These are phyloP conservation scores for Iselma pallidipennis DNA, from an alignment of 2,888 invertebrate species.

Conservation along the genomic window DNA sequence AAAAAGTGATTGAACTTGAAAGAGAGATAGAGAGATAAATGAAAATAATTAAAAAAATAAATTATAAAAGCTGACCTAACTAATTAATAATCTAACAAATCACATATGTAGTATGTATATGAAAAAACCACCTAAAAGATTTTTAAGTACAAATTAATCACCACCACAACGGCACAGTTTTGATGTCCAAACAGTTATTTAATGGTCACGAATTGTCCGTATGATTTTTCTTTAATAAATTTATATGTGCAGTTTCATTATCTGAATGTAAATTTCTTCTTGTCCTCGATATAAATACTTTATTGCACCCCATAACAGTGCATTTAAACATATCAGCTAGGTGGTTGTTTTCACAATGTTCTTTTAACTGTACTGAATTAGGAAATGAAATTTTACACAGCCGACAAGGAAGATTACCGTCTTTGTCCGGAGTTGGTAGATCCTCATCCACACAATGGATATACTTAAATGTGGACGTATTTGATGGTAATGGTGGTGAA, in stretches of 20 bases:
- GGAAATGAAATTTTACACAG: conserved; percentile 69
- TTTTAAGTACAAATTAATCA: conserved; percentile 46
- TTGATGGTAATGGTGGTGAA: conserved; percentile 37
- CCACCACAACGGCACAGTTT: conserved; percentile 55
- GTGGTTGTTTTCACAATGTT: conserved; percentile 74
- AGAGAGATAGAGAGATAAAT: conserved; percentile 36
- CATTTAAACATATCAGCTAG: conserved; percentile 72
- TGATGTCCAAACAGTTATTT: conserved; percentile 47
- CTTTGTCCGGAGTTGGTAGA: conserved; percentile 66
- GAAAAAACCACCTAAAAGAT: conserved; percentile 37
- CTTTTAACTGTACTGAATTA: conserved; percentile 66
- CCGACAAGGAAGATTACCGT: conserved; percentile 70
- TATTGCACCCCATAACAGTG: conserved; percentile 75
- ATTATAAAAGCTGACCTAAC: conserved; percentile 49
- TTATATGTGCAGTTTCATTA: conserved; percentile 62
- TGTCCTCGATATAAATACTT: conserved; percentile 77
- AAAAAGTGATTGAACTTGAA: conserved; percentile 12
- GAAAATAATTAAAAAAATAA: conserved; percentile 43
- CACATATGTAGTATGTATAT: conserved; percentile 44
- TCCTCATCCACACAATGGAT: conserved; percentile 71
- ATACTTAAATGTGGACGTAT: conserved; percentile 41
- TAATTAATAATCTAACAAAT: conserved; percentile 52
- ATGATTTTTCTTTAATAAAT: conserved; percentile 52
- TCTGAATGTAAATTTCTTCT: conserved; percentile 78
- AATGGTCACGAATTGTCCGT: conserved; percentile 53